These are phyloP conservation scores for Protosalanx chinensis DNA, from an alignment of 2,797 vertebrate genomes.

Conservation along the genomic window DNA sequence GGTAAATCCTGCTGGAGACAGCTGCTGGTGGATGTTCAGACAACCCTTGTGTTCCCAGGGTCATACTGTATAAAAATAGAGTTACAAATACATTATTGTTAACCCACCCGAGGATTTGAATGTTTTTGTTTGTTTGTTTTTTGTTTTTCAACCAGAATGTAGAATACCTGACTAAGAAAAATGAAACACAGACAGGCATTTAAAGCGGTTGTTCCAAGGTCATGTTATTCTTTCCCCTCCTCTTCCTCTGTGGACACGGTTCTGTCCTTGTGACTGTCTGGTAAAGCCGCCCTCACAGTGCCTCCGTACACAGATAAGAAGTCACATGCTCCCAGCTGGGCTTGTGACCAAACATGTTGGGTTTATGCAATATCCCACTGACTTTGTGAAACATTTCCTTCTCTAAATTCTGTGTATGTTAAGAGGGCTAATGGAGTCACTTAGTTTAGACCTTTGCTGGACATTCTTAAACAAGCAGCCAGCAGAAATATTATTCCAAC, in stretches of 20 bases:
- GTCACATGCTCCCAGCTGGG: slow-evolving; percentile 66
- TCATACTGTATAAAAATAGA: too few species aligned
- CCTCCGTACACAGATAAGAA: slow-evolving; percentile 41
- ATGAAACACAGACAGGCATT: too few species aligned
- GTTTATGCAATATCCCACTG: slow-evolving; percentile 60
- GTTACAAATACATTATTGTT: too few species aligned
- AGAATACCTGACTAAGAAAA: too few species aligned
- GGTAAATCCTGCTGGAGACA: slow-evolving; percentile 51
- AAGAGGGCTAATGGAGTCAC: slow-evolving; percentile 29
- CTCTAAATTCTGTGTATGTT: slow-evolving; percentile 54
- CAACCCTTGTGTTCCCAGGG: background rate
- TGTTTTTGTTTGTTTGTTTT: too few species aligned
- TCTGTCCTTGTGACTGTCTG: slow-evolving; percentile 43
- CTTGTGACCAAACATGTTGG: slow-evolving; percentile 47
- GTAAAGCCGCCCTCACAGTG: slow-evolving; percentile 31
- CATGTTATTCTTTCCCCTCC: slow-evolving; percentile 33
- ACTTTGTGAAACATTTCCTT: slow-evolving; percentile 63
- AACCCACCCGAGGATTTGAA: too few species aligned
- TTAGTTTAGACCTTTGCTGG: background rate
- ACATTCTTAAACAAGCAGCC: slow-evolving; percentile 43
- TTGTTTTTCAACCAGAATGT: too few species aligned
- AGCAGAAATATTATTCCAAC: slow-evolving; percentile 17
- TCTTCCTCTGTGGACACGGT: slow-evolving; percentile 15
- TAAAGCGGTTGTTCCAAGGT: slow-evolving; percentile 33
- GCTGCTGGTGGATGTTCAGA: slow-evolving; percentile 18